Percentiles rank a stretch among this genome's conserved stretches.
Conservation (phyloP, 92 coral and sea anemone genomes). For the Galaxea fascicularis region DNA sequence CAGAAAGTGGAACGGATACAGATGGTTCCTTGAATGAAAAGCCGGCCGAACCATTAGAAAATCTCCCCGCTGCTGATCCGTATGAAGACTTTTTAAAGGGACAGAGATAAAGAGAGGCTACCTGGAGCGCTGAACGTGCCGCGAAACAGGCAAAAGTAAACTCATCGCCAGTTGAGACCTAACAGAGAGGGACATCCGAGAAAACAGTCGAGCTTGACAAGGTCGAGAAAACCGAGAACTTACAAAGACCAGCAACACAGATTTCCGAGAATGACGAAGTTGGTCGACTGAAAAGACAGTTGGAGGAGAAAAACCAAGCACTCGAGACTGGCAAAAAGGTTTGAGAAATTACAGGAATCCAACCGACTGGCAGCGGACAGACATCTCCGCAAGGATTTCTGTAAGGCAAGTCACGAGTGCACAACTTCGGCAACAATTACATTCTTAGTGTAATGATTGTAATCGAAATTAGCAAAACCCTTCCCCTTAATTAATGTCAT, state of each 20-base stretch:
- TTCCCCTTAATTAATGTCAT: background rate
- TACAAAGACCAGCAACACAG: background rate
- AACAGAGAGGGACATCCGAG: conserved; percentile 16
- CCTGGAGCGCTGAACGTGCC: conserved; percentile 22
- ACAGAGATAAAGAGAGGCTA: conserved; percentile 33
- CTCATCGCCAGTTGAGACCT: conserved; percentile 11
- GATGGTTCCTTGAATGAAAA: conserved; percentile 5
- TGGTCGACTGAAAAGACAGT: background rate
- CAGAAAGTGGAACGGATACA: conserved; percentile 23
- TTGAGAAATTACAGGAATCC: conserved; percentile 8
- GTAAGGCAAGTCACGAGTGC: background rate
- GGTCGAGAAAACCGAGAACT: conserved; percentile 8
- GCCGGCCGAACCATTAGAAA: conserved; percentile 5
- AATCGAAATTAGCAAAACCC: background rate
- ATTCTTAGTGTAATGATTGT: background rate
- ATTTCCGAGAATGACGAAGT: conserved; percentile 7
- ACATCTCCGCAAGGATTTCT: conserved; percentile 5
- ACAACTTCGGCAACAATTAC: background rate
- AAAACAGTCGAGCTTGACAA: conserved; percentile 11
- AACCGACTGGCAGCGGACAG: conserved; percentile 13
- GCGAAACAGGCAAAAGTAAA: conserved; percentile 8
- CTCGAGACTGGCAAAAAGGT: background rate
- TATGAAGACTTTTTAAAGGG: background rate
- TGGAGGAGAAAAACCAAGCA: background rate
- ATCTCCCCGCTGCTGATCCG: conserved; percentile 12